These are phyloP conservation scores for Camelus bactrianus DNA, from an alignment of 2,113 vertebrate genomes.

Conservation along the genomic window DNA sequence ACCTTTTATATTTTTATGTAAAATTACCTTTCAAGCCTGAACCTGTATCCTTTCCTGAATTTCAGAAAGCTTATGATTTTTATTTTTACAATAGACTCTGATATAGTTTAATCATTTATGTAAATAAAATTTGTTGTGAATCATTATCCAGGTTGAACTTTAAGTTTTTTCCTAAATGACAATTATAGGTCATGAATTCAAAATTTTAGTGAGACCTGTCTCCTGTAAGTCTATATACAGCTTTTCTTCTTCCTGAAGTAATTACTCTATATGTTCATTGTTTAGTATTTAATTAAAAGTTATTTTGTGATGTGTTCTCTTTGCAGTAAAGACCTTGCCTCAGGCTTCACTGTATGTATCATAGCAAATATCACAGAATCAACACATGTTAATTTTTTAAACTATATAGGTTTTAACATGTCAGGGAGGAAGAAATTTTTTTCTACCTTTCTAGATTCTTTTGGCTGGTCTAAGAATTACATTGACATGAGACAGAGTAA, in stretches of 20 bases:
- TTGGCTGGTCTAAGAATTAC: background rate
- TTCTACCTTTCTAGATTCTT: background rate
- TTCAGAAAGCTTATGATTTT: conserved; percentile 21
- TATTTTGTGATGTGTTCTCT: background rate
- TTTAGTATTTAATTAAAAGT: background rate
- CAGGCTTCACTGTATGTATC: background rate
- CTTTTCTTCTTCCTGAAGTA: background rate
- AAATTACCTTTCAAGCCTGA: background rate
- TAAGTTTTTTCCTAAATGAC: conserved; percentile 8
- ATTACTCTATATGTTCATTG: background rate
- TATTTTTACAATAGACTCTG: conserved; percentile 1
- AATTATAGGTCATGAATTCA: background rate
- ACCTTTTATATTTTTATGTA: conserved; percentile 30
- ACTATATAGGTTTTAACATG: background rate
- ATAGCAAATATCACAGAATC: background rate
- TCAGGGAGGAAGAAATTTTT: background rate
- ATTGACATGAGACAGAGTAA: background rate
- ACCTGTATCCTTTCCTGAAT: background rate
- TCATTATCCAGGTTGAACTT: conserved; percentile 23
- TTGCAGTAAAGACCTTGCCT: background rate
- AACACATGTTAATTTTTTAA: background rate
- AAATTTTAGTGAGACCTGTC: background rate
- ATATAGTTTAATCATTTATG: conserved; percentile 18
- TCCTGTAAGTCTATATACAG: background rate
- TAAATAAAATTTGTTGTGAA: conserved; percentile 9